Conservation (phyloP, 2,888 invertebrate species). For the Andrena dorsata region DNA sequence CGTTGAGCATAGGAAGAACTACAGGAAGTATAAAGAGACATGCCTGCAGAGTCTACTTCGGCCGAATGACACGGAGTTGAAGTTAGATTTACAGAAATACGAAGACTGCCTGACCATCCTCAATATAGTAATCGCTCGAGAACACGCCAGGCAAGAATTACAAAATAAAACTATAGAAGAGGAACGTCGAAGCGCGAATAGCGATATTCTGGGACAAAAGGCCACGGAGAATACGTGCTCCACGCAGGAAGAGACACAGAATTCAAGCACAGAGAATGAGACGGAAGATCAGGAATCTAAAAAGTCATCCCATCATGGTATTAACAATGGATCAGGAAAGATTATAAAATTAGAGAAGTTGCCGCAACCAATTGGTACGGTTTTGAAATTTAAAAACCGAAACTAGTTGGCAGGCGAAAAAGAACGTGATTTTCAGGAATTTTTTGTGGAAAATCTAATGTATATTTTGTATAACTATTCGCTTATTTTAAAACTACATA, state of each 20-base stretch:
- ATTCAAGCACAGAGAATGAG: slow-evolving; percentile 8
- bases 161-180: slow-evolving; percentile 56
- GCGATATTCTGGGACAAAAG: slow-evolving; percentile 80
- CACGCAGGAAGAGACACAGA: slow-evolving; percentile 36
- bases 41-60: slow-evolving; percentile 90
- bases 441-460: too few relatives aligned
- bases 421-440: too few relatives aligned
- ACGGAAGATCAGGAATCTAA: slow-evolving; percentile 21
- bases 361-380: slow-evolving; percentile 87
- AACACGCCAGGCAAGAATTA: slow-evolving; percentile 91
- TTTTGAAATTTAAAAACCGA: too few relatives aligned
- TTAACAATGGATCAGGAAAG: slow-evolving; percentile 43
- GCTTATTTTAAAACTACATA: too few relatives aligned
- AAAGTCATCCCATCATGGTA: slow-evolving; percentile 10
- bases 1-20: slow-evolving; percentile 89
- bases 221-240: slow-evolving; percentile 1
- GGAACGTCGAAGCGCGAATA: slow-evolving; percentile 35
- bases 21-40: slow-evolving; percentile 89
- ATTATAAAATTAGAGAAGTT: slow-evolving; percentile 84
- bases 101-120: slow-evolving; percentile 91
- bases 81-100: slow-evolving; percentile 90
- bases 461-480: too few relatives aligned
- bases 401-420: too few relatives aligned
- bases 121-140: slow-evolving; percentile 92
- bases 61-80: slow-evolving; percentile 91